phyloP scores from a whole-genome alignment of 2,113 vertebrate species.

The Stegastes partitus region DNA sequence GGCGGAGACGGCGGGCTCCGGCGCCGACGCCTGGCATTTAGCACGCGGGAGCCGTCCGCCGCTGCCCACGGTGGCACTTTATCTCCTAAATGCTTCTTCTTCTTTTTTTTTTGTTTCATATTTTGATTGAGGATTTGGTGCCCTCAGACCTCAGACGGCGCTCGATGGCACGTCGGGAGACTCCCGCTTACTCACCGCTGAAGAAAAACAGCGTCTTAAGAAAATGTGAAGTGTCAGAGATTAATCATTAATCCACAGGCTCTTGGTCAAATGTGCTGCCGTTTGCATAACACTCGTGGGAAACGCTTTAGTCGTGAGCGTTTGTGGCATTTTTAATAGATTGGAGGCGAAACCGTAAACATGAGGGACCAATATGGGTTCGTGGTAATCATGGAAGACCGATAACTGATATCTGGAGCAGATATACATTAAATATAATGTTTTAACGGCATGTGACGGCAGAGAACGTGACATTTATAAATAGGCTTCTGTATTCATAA shows the following conservation, averaged over 20 bases:
- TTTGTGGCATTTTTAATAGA: constrained; percentile 28
- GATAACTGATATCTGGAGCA: too few species aligned
- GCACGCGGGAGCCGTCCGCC: constrained; percentile 54
- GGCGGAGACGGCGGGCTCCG: constrained; percentile 45
- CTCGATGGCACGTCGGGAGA: constrained; percentile 44
- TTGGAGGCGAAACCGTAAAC: constrained; percentile 13
- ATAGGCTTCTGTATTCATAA: too few species aligned
- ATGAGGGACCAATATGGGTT: too few species aligned
- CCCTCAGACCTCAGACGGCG: constrained; percentile 32
- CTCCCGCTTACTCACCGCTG: constrained; percentile 27
- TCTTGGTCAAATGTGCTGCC: constrained; percentile 25
- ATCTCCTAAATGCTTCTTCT: constrained; percentile 57
- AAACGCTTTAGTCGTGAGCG: background rate
- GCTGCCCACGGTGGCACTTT: constrained; percentile 52
- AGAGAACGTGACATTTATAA: too few species aligned
- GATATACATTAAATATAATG: too few species aligned
- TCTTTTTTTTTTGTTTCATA: constrained; percentile 56
- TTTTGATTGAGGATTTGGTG: constrained; percentile 49
- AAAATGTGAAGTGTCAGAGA: constrained; percentile 47
- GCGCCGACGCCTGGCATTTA: constrained; percentile 60
- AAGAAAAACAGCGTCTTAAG: constrained; percentile 40
- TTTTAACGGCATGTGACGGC: too few species aligned
- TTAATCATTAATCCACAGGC: constrained; percentile 42
- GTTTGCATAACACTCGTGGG: background rate
- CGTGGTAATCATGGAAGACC: too few species aligned